A percentile compares a stretch with the other conserved stretches of the same genome.
Evolutionary conservation across 2,797 vertebrate species (phyloP).

Genomic region (Hirundo rustica): DNA sequence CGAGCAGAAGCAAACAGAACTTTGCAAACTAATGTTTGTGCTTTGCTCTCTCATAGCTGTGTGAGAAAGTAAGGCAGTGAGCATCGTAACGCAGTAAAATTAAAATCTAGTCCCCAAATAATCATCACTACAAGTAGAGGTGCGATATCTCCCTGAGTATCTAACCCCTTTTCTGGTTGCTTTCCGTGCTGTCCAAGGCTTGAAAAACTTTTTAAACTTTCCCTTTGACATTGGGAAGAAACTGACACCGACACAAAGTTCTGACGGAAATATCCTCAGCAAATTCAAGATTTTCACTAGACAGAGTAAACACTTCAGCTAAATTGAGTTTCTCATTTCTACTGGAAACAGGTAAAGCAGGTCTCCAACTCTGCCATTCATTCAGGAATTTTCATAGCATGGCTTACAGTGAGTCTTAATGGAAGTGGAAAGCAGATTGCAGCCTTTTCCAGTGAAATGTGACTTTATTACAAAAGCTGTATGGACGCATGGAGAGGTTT

Average conservation of each 20-base stretch:
- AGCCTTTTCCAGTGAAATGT: neutral
- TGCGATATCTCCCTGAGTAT: neutral
- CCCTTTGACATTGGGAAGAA: neutral
- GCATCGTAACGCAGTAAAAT: neutral
- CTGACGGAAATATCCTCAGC: neutral
- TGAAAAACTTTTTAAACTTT: neutral
- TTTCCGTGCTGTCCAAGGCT: neutral
- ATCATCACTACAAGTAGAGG: neutral
- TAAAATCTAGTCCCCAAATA: neutral
- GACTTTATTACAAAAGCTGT: neutral
- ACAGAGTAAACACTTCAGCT: neutral
- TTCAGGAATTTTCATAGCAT: neutral
- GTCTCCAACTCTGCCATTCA: neutral
- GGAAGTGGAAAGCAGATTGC: constrained; percentile 11
- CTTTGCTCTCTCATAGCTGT: neutral
- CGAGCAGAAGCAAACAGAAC: neutral
- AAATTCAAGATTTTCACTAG: neutral
- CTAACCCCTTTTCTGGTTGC: neutral
- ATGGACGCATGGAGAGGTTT: neutral
- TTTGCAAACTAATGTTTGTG: neutral
- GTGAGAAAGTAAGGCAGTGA: neutral
- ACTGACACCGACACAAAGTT: neutral
- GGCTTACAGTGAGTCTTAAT: neutral
- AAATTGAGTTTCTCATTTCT: neutral
- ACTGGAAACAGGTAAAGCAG: neutral